phyloP scores from a whole-genome alignment of 2,113 vertebrate genomes.

The Trichomycterus rosablanca region DNA sequence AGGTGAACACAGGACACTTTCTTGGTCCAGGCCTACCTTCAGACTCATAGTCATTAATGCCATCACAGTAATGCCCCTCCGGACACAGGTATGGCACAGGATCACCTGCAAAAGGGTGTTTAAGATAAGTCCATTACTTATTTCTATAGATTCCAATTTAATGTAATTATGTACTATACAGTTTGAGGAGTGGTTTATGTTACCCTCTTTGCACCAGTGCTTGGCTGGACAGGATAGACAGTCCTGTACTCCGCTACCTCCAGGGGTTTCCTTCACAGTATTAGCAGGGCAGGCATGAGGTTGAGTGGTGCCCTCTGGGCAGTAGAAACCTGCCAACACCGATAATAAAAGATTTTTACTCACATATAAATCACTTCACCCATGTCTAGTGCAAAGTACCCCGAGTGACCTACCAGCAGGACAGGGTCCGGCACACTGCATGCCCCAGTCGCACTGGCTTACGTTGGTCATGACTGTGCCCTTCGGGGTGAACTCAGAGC shows the following conservation, averaged over 20 bases:
- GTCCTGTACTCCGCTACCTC: slow-evolving; percentile 69
- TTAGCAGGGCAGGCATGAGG: slow-evolving; percentile 73
- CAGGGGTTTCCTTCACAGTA: slow-evolving; percentile 63
- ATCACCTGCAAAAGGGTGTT: slow-evolving; percentile 61
- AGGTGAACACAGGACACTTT: slow-evolving; percentile 75
- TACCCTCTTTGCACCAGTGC: slow-evolving; percentile 70
- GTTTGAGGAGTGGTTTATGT: background rate
- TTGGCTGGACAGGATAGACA: slow-evolving; percentile 77
- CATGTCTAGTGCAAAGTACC: background rate
- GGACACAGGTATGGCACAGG: slow-evolving; percentile 66
- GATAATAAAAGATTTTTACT: background rate
- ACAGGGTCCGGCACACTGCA: slow-evolving; percentile 74
- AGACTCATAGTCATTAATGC: slow-evolving; percentile 55
- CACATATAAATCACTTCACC: background rate
- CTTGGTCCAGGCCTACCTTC: slow-evolving; percentile 57
- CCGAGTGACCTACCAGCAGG: slow-evolving; percentile 70
- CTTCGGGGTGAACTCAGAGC: slow-evolving; percentile 67
- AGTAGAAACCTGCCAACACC: slow-evolving; percentile 76
- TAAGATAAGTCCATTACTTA: background rate
- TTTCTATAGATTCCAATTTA: background rate
- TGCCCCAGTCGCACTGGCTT: slow-evolving; percentile 68
- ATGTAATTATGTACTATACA: background rate
- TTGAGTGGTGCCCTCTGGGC: slow-evolving; percentile 71
- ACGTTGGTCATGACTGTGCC: slow-evolving; percentile 45
- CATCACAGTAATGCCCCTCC: slow-evolving; percentile 76